These are phyloP conservation scores for Tetanocera ferruginea DNA, from an alignment of 2,888 invertebrate genomes.

Conservation along the genomic window DNA sequence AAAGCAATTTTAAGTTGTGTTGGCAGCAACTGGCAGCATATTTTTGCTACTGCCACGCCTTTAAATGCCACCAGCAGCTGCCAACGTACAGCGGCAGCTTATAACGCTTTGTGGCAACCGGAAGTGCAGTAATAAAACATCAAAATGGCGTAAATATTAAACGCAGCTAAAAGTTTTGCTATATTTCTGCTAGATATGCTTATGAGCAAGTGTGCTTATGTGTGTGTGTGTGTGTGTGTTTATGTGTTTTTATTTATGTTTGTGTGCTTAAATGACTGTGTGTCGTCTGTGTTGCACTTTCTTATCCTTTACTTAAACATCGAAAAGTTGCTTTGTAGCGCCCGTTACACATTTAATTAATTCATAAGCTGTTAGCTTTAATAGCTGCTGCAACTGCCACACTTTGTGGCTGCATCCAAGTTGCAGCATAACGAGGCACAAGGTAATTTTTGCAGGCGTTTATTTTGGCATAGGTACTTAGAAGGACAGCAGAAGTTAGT, in stretches of 20 bases:
- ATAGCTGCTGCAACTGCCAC: background rate
- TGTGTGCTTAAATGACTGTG: background rate
- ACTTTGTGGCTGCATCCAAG: background rate
- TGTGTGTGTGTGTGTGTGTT: background rate
- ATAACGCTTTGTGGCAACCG: constrained; percentile 40
- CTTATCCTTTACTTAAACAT: constrained; percentile 20
- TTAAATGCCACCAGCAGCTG: background rate
- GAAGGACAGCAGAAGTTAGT: background rate
- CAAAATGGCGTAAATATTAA: constrained; percentile 57
- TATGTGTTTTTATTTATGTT: background rate
- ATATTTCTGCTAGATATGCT: background rate
- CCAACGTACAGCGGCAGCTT: background rate
- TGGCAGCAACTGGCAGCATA: background rate
- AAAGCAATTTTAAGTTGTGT: background rate
- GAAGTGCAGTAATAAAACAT: constrained; percentile 63
- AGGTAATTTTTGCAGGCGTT: background rate
- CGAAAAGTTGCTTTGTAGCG: constrained; percentile 39
- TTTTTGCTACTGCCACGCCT: background rate
- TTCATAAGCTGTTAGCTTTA: constrained; percentile 35
- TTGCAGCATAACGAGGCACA: background rate
- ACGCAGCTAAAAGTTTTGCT: constrained; percentile 31
- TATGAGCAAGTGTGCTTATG: background rate
- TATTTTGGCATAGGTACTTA: background rate
- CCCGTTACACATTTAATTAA: constrained; percentile 41
- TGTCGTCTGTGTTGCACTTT: constrained; percentile 3